Conservation (phyloP, 2,888 invertebrate genomes). For the Tipula confusa region DNA sequence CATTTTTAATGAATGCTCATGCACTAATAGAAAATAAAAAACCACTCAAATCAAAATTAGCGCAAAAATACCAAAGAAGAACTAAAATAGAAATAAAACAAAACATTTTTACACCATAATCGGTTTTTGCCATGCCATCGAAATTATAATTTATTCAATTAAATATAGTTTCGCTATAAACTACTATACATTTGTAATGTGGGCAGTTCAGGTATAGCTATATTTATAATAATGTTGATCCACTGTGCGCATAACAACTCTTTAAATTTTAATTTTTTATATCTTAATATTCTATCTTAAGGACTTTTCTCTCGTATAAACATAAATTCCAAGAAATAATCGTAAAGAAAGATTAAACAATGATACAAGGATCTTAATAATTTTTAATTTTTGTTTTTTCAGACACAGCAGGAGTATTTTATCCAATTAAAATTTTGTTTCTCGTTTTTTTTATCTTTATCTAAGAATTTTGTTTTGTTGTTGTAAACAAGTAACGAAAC, state of each 20-base stretch:
- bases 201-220: neutral
- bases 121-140: neutral
- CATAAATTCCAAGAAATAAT: neutral
- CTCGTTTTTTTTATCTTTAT: neutral
- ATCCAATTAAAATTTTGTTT: neutral
- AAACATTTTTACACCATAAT: neutral
- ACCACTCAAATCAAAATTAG: no score
- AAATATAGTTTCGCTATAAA: neutral
- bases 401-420: slow-evolving; percentile 20
- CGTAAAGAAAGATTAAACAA: neutral
- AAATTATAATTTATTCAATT: slow-evolving; percentile 4
- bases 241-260: neutral
- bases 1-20: no score
- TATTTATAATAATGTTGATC: neutral
- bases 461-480: neutral
- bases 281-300: neutral
- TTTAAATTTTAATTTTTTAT: neutral
- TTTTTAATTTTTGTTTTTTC: no score
- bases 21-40: no score
- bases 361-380: neutral
- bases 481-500: no score
- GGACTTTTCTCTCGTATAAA: neutral
- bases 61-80: no score
- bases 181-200: neutral
- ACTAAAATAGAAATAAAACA: no score